A percentile compares a stretch with the other conserved stretches of the same genome.
phyloP scores from a whole-genome alignment of 1,140 invertebrate genomes.

The Brachionus calyciflorus region DNA sequence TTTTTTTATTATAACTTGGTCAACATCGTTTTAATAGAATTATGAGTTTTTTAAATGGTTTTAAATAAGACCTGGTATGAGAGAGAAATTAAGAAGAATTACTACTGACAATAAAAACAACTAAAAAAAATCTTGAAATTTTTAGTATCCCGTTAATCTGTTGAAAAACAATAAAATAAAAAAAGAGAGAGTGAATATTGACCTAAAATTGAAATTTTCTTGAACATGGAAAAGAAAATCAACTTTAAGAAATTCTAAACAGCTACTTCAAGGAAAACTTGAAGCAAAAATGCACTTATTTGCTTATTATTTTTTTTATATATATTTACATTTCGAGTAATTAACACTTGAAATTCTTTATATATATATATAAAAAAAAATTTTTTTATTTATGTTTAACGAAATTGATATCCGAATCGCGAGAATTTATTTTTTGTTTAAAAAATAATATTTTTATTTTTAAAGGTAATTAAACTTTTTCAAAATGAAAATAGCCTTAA shows the following conservation, averaged over 20 bases:
- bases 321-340: slow-evolving; percentile 32
- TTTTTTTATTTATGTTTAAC: not conserved
- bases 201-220: slow-evolving; percentile 4
- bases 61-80: not conserved
- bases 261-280: slow-evolving; percentile 31
- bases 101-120: too few relatives aligned
- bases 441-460: slow-evolving; percentile 1
- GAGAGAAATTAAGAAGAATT: too few relatives aligned
- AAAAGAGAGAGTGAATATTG: too few relatives aligned
- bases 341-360: slow-evolving; percentile 29
- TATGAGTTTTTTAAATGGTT: not conserved
- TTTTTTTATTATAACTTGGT: slow-evolving; percentile 2
- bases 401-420: slow-evolving; percentile 32
- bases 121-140: too few relatives aligned
- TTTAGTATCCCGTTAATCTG: slow-evolving; percentile 42
- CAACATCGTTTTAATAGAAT: slow-evolving; percentile 17
- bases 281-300: slow-evolving; percentile 14
- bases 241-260: too few relatives aligned
- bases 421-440: too few relatives aligned
- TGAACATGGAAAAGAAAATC: slow-evolving; percentile 1
- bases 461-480: not conserved
- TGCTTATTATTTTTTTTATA: not conserved
- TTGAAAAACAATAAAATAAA: too few relatives aligned
- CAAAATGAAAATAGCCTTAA: not conserved
- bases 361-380: slow-evolving; percentile 2